Percentiles rank a stretch among this genome's conserved stretches.
Evolutionary conservation across 2,797 vertebrate species (phyloP).

Genomic region (Pantherophis alleghaniensis): DNA sequence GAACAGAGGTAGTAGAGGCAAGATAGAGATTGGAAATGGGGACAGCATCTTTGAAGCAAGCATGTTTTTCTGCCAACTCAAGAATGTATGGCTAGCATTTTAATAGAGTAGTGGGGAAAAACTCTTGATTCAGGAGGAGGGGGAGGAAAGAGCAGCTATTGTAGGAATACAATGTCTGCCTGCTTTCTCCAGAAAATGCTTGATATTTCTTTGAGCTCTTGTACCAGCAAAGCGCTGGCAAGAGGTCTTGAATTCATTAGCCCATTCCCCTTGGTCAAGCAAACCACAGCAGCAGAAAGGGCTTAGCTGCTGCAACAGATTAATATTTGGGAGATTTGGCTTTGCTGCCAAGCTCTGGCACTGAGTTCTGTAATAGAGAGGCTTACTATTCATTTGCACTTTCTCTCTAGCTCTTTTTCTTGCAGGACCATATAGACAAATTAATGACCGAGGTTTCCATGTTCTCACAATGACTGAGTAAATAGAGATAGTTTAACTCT

Average conservation of each 20-base stretch:
- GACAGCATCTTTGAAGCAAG: neutral
- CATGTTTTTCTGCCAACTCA: neutral
- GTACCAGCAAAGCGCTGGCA: neutral
- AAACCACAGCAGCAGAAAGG: neutral
- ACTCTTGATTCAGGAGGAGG: neutral
- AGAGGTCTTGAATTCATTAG: neutral
- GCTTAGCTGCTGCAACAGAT: neutral
- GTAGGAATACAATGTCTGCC: neutral
- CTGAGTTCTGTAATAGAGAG: neutral
- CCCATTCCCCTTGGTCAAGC: neutral
- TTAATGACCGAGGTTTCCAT: neutral
- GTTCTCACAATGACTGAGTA: neutral
- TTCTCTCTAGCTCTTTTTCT: neutral
- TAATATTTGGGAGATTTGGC: neutral
- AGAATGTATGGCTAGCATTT: neutral
- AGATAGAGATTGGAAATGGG: neutral
- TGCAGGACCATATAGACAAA: neutral
- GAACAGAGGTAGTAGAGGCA: neutral
- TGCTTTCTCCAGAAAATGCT: neutral
- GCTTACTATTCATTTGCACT: neutral
- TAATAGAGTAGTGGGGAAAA: neutral
- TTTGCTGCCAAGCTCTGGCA: neutral
- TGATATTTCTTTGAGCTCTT: neutral
- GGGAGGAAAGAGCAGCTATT: neutral
- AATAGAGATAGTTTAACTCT: neutral